These are phyloP conservation scores for Lordiphosa stackelbergi DNA, from an alignment of 1,140 invertebrate genomes.

Conservation along the genomic window DNA sequence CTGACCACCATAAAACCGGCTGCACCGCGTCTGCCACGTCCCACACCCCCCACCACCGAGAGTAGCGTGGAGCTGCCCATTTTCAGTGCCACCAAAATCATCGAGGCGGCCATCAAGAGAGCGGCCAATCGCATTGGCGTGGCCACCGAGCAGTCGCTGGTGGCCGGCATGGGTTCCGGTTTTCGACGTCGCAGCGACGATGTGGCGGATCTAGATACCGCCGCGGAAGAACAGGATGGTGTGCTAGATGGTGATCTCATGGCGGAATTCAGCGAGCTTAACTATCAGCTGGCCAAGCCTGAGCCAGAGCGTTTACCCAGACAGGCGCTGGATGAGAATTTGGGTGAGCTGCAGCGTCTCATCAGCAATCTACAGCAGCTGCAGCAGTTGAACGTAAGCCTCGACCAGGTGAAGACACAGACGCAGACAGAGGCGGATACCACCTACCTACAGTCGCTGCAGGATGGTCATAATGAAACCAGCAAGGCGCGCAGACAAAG, in stretches of 20 bases:
- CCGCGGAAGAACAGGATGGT: constrained; percentile 16
- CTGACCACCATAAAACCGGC: constrained; percentile 58
- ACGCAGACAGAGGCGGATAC: constrained; percentile 34
- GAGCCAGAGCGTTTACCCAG: constrained; percentile 20
- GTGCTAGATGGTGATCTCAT: constrained; percentile 62
- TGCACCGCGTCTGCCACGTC: constrained; percentile 21
- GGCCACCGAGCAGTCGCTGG: constrained; percentile 52
- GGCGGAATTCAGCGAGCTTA: constrained; percentile 70
- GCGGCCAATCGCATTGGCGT: constrained; percentile 70
- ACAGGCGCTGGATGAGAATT: constrained; percentile 25
- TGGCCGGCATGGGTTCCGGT: constrained; percentile 27
- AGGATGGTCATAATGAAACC: constrained; percentile 34
- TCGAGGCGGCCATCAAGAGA: constrained; percentile 69
- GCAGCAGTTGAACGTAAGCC: constrained; percentile 77
- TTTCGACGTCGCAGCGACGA: constrained; percentile 63
- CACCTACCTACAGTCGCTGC: constrained; percentile 54
- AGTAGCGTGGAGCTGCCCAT: constrained; percentile 63
- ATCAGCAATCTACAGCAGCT: constrained; percentile 70
- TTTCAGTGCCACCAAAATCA: constrained; percentile 72
- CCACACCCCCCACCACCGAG: constrained; percentile 48
- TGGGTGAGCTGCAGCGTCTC: constrained; percentile 68
- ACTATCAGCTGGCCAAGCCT: constrained; percentile 68
- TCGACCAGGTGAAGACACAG: constrained; percentile 59
- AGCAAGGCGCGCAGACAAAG: constrained; percentile 56
- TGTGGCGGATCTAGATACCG: constrained; percentile 12